Evolutionary conservation across 2,113 vertebrate genomes (phyloP).

Genomic region (Sitta europaea): DNA sequence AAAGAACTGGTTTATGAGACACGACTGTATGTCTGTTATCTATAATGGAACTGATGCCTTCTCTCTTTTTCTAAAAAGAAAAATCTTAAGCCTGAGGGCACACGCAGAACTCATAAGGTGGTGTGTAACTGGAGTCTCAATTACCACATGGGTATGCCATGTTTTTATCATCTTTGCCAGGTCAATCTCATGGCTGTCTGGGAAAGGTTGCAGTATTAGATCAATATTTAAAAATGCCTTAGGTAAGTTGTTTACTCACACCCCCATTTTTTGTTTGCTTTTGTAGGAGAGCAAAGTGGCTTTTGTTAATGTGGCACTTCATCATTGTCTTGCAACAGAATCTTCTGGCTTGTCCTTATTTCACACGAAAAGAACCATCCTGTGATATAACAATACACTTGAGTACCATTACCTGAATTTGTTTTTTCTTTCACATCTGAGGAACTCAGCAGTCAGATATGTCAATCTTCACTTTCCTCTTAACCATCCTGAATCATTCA

Average conservation of each 20-base stretch:
- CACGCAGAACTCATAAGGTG: neutral
- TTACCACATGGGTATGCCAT: neutral
- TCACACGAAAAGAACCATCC: neutral
- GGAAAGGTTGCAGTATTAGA: neutral
- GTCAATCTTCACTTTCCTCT: neutral
- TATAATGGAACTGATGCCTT: neutral
- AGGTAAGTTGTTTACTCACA: neutral
- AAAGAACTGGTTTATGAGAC: neutral
- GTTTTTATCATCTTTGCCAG: neutral
- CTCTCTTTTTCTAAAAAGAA: neutral
- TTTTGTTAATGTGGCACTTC: neutral
- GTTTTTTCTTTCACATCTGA: neutral
- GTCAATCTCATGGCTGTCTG: neutral
- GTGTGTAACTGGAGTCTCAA: neutral
- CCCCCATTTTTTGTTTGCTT: neutral
- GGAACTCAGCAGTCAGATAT: neutral
- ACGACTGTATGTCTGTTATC: neutral
- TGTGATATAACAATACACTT: accelerated
- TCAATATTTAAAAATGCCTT: neutral
- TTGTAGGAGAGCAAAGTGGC: neutral
- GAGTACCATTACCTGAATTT: neutral
- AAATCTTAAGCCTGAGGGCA: neutral
- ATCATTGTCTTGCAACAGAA: neutral
- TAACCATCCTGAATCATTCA: neutral
- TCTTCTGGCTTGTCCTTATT: neutral